Percentiles rank a stretch among this genome's conserved stretches.
Conservation (phyloP, 1,140 invertebrate genomes). For the Magallana angulata region DNA sequence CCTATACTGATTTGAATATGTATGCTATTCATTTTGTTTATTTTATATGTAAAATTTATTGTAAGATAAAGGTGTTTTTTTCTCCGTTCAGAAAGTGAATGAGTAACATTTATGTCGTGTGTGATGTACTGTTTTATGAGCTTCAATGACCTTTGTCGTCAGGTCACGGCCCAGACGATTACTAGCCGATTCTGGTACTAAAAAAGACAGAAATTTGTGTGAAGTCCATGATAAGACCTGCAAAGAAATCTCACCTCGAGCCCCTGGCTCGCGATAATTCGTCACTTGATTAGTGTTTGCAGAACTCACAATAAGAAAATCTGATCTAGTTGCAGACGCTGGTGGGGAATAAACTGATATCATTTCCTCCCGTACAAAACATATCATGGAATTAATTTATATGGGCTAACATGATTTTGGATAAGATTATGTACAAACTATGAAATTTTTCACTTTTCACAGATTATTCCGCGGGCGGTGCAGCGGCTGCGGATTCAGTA, state of each 20-base stretch:
- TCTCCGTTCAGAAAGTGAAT: too few species aligned
- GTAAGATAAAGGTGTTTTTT: too few species aligned
- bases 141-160: neutral
- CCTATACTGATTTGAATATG: too few species aligned
- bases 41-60: too few species aligned
- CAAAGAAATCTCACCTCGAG: neutral
- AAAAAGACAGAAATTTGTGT: neutral
- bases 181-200: neutral
- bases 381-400: neutral
- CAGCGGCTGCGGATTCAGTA: conserved; percentile 54
- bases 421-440: neutral
- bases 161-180: neutral
- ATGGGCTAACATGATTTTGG: neutral
- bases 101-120: too few species aligned
- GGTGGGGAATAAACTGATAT: neutral
- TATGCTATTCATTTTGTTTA: too few species aligned
- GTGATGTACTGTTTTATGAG: too few species aligned
- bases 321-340: neutral
- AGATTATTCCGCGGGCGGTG: conserved; percentile 55
- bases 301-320: neutral
- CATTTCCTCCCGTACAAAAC: neutral
- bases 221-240: conserved; percentile 14
- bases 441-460: neutral
- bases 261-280: neutral
- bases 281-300: neutral